Evolutionary conservation across 2,888 invertebrate genomes (phyloP).

Genomic region (Lepeophtheirus nordmannii): DNA sequence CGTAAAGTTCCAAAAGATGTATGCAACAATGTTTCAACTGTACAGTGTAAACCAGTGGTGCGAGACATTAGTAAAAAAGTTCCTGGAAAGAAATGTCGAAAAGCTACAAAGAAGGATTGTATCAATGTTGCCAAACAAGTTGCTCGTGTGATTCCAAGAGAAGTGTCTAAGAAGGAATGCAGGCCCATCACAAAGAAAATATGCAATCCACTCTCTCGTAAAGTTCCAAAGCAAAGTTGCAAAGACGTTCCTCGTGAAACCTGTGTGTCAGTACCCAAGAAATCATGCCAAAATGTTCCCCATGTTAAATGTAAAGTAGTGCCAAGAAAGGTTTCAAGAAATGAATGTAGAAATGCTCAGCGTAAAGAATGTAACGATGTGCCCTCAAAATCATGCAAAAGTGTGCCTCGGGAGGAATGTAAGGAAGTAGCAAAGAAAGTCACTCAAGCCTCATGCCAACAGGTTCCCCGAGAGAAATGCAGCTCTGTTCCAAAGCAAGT

Average conservation of each 20-base stretch:
- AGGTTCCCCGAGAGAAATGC: slow-evolving; percentile 19
- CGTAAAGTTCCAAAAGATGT: slow-evolving; percentile 4
- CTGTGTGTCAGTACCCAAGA: background rate
- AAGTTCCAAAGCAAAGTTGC: background rate
- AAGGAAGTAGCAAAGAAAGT: slow-evolving; percentile 3
- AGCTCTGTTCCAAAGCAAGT: background rate
- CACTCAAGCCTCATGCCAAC: background rate
- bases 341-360: slow-evolving; percentile 17
- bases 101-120: slow-evolving; percentile 15
- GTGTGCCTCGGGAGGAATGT: slow-evolving; percentile 20
- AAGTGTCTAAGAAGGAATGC: background rate
- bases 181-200: background rate
- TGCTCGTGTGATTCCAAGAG: background rate
- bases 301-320: background rate
- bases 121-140: slow-evolving; percentile 10
- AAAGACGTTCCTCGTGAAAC: slow-evolving; percentile 6
- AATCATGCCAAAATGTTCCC: slow-evolving; percentile 12
- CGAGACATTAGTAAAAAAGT: background rate
- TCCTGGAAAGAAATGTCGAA: slow-evolving; percentile 12
- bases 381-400: background rate
- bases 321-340: background rate
- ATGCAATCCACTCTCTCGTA: background rate
- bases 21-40: slow-evolving; percentile 4
- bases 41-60: background rate
- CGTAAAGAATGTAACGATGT: slow-evolving; percentile 12